These are phyloP conservation scores for Pocillopora verrucosa DNA, from an alignment of 64 coral and sea anemone species.

Conservation along the genomic window DNA sequence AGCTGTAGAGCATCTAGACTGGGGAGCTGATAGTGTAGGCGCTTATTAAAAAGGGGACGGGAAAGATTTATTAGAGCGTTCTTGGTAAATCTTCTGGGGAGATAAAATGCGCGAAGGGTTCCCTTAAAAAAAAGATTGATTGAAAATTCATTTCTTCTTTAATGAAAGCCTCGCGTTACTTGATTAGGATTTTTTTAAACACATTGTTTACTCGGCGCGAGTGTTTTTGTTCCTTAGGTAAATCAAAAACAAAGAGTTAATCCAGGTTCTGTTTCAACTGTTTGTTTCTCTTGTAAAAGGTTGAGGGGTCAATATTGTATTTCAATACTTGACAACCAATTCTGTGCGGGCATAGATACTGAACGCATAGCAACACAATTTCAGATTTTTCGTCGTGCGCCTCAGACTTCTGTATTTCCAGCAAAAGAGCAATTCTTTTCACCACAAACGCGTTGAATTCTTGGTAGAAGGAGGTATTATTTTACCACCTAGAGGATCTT, in stretches of 20 bases:
- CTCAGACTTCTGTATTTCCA: background rate
- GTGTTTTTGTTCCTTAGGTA: constrained; percentile 2
- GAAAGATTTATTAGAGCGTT: no score
- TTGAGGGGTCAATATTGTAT: background rate
- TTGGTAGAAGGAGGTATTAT: background rate
- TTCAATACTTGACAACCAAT: constrained; percentile 6
- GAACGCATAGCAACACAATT: constrained; percentile 1
- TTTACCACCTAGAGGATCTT: no score
- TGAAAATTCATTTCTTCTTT: background rate
- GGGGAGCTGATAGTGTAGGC: no score
- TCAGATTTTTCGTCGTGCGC: background rate
- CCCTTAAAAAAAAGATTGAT: background rate
- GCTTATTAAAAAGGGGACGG: no score
- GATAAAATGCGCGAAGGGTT: background rate
- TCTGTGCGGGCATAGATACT: background rate
- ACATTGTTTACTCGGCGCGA: constrained; percentile 2
- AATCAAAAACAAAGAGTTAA: constrained; percentile 22
- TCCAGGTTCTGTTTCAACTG: constrained; percentile 5
- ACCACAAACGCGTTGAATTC: background rate
- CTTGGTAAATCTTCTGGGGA: no score
- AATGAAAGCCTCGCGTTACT: background rate
- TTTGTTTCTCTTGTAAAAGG: background rate
- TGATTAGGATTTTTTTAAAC: background rate
- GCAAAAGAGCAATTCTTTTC: background rate
- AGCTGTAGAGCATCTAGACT: no score